phyloP scores from a whole-genome alignment of 2,797 vertebrate species.

The Remorina albescens region DNA sequence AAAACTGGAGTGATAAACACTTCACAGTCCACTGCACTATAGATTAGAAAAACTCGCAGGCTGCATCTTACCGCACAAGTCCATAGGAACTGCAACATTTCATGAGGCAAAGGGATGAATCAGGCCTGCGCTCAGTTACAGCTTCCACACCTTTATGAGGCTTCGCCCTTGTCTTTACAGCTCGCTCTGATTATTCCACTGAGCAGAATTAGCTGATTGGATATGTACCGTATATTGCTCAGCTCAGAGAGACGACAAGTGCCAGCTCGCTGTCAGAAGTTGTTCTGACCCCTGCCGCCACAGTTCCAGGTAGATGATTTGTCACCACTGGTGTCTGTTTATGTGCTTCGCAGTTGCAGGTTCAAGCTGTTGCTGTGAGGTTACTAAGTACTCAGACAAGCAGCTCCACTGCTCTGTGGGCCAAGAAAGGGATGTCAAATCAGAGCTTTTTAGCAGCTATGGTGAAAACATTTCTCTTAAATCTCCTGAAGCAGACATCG shows the following conservation, averaged over 20 bases:
- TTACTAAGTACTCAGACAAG: constrained; percentile 11
- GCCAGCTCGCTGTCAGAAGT: constrained; percentile 59
- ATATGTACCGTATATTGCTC: constrained; percentile 49
- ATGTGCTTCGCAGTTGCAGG: constrained; percentile 54
- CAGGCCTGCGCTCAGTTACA: constrained; percentile 21
- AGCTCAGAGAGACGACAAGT: constrained; percentile 53
- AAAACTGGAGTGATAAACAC: constrained; percentile 20
- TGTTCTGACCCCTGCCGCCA: constrained; percentile 67
- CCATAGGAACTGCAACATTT: constrained; percentile 38
- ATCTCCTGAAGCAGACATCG: neutral
- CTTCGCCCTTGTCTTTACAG: constrained; percentile 48
- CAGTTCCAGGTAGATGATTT: constrained; percentile 64
- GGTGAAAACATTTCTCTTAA: neutral
- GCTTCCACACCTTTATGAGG: constrained; percentile 52
- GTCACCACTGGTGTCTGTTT: constrained; percentile 63
- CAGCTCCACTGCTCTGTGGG: constrained; percentile 1
- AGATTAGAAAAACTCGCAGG: constrained; percentile 4
- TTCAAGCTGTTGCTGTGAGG: constrained; percentile 43
- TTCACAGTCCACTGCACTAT: constrained; percentile 10
- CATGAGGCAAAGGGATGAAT: constrained; percentile 40
- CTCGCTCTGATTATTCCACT: constrained; percentile 55
- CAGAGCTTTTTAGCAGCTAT: neutral
- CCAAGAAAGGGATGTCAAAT: constrained; percentile 3
- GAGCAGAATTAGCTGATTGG: constrained; percentile 76
- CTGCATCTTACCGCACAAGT: constrained; percentile 17